phyloP scores from a whole-genome alignment of 2,113 vertebrate species.

The Nesoenas mayeri region DNA sequence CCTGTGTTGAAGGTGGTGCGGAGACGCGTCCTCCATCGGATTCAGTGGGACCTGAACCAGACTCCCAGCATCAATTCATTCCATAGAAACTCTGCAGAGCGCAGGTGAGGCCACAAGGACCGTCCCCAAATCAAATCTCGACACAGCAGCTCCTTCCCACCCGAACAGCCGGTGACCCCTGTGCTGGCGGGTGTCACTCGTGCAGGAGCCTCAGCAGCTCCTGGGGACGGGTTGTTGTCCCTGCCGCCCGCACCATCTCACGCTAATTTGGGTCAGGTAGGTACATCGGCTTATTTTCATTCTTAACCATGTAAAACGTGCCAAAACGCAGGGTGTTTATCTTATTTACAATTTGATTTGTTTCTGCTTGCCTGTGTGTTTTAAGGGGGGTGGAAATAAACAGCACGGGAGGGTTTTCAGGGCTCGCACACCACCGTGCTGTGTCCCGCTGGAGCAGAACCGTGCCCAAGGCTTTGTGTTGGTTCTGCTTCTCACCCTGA shows the following conservation, averaged over 20 bases:
- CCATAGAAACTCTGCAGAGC: background rate
- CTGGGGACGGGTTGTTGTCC: background rate
- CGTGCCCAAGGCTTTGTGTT: background rate
- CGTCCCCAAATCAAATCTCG: background rate
- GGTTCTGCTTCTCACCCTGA: background rate
- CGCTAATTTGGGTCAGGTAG: too few relatives aligned
- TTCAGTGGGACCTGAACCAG: background rate
- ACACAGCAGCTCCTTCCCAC: background rate
- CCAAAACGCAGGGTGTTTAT: background rate
- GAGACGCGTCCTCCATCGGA: too few relatives aligned
- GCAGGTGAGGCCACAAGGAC: too few relatives aligned
- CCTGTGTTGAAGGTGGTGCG: accelerated
- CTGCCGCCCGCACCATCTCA: accelerated
- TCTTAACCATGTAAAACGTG: background rate
- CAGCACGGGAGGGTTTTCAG: background rate
- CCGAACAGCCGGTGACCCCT: background rate
- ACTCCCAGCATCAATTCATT: too few relatives aligned
- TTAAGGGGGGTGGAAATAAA: too few relatives aligned
- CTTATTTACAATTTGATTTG: background rate
- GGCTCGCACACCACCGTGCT: accelerated
- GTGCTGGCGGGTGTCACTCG: accelerated
- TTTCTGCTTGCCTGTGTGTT: background rate
- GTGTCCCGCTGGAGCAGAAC: background rate
- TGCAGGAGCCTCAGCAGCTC: background rate
- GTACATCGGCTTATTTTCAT: too few relatives aligned